Base-by-base conservation (phyloP, 2,113 vertebrate species). In the Candoia aspera region DNA sequence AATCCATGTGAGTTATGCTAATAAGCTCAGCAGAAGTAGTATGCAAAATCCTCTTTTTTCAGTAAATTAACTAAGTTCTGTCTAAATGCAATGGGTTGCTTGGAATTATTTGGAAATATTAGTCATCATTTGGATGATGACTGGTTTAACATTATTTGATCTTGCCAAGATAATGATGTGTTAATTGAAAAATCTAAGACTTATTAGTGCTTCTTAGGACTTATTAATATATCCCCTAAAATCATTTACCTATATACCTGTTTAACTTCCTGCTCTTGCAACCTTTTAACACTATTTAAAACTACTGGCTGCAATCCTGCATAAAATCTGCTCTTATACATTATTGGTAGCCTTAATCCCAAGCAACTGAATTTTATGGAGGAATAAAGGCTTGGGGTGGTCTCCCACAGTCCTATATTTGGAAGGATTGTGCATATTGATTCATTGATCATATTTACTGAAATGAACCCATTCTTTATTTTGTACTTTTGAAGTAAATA, bases 51-150 rank as follows among this genome's bases (percentile, higher is more conserved):
- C 3, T 19, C 2, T 42, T 92, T 84, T 87, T 58, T 11, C 6
- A 17, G 64, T 73, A 73, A 73, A 79, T 79, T 79, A 33, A 33
- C 21, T 54, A 23, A 55, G n/a, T 79, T 33, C 19, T 79, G 10
- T 11, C 49, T 90, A 79, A 57, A 79, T 89, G 17, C n/a, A 79
- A 26, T 37, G 49, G 64, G 58, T 60, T n/a, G n/a, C n/a, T n/a
- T n/a, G n/a, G n/a, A n/a, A n/a, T 33, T 33, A 37, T 0, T 89
- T 90, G 95, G 91, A 97, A 94, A 93, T 94, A 91, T 97, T 96
- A 97, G 94, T 96, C 95, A 97, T 83, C 93, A 3, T 33, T 79
- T 15, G 11, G 54, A 85, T 24, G 49, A 91, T 64, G 29, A 59
- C 90, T 88, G 83, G 90, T 3, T 37, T 62, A 29, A 2, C 0